Evolutionary conservation across 2,888 invertebrate genomes (phyloP).

Genomic region (Lasiommata megera): DNA sequence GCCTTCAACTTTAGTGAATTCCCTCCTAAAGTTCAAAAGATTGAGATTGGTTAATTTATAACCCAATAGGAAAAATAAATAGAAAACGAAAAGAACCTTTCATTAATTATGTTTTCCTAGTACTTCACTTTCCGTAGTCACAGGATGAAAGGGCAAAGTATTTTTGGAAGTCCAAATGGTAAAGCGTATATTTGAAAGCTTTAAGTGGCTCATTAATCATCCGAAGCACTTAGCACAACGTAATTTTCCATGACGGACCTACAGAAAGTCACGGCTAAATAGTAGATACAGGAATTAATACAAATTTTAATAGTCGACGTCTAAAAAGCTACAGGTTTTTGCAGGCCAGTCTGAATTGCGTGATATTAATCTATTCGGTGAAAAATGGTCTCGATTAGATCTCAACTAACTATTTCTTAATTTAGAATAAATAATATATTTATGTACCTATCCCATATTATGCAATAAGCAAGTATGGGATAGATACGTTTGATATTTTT

Average conservation of each 20-base stretch:
- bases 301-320: not conserved
- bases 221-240: slow-evolving; percentile 12
- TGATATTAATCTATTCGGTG: too few species aligned
- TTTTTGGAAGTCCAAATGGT: slow-evolving; percentile 4
- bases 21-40: too few species aligned
- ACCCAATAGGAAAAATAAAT: not conserved
- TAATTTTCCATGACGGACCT: not conserved
- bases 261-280: not conserved
- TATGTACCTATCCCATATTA: too few species aligned
- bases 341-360: too few species aligned
- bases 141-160: not conserved
- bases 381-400: too few species aligned
- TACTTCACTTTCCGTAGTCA: not conserved
- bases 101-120: not conserved
- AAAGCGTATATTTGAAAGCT: slow-evolving; percentile 4
- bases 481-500: too few species aligned
- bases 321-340: too few species aligned
- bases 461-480: too few species aligned
- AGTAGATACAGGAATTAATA: not conserved
- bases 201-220: slow-evolving; percentile 13
- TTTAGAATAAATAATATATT: too few species aligned
- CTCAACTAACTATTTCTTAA: too few species aligned
- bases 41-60: too few species aligned
- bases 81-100: not conserved
- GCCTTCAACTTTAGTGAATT: too few species aligned